Conservation (phyloP, 2,113 vertebrate genomes). For the Gymnarchus niloticus region DNA sequence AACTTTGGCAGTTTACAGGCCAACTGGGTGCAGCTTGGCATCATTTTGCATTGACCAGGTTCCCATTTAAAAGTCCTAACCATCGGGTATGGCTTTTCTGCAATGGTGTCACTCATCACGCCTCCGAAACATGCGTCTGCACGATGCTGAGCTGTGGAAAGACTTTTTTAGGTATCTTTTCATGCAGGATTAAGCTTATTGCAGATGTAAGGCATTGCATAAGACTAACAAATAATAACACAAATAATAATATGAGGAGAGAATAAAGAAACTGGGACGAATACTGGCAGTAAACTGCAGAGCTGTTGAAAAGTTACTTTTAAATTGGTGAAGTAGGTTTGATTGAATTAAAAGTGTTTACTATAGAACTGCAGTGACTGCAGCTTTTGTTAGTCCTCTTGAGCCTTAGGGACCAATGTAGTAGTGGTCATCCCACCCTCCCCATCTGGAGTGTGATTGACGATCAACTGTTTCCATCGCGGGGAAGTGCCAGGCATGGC, state of each 20-base stretch:
- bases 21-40: not conserved
- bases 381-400: not conserved
- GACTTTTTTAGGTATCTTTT: too few species aligned
- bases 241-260: not conserved
- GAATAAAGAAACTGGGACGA: not conserved
- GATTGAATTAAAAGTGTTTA: not conserved
- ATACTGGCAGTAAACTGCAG: not conserved
- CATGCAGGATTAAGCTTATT: not conserved
- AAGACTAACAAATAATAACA: not conserved
- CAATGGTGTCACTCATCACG: not conserved
- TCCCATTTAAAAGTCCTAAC: not conserved
- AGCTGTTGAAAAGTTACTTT: not conserved
- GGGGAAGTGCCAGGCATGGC: not conserved
- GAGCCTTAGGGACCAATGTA: not conserved
- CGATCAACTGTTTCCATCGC: not conserved
- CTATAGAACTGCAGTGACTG: not conserved
- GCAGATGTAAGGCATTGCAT: not conserved
- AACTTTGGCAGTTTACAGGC: not conserved
- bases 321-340: not conserved
- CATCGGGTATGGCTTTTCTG: not conserved
- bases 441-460: not conserved
- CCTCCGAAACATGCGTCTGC: too few species aligned
- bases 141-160: too few species aligned
- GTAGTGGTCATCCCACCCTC: not conserved
- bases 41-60: not conserved